phyloP scores from a whole-genome alignment of 2,888 invertebrate genomes.

The Eupithecia vulgata region DNA sequence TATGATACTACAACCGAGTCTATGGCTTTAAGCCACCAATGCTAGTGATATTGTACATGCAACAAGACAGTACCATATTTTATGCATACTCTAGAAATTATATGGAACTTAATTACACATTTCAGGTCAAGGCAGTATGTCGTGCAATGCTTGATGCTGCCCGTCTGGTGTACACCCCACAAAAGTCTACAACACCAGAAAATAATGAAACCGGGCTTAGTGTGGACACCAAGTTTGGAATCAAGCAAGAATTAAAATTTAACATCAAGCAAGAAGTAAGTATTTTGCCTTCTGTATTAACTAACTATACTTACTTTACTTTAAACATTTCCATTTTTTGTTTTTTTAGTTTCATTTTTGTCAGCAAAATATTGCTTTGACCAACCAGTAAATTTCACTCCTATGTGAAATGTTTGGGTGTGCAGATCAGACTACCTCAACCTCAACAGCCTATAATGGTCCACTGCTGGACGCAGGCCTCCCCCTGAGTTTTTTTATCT shows the following conservation, averaged over 20 bases:
- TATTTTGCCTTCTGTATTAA: background rate
- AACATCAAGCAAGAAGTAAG: background rate
- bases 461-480: too few relatives aligned
- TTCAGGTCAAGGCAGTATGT: slow-evolving; percentile 86
- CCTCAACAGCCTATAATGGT: too few relatives aligned
- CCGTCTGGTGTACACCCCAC: slow-evolving; percentile 86
- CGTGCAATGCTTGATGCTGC: slow-evolving; percentile 92
- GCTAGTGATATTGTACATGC: background rate
- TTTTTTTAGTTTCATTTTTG: too few relatives aligned
- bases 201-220: slow-evolving; percentile 81
- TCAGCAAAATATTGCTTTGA: background rate
- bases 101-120: background rate
- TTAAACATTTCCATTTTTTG: too few relatives aligned
- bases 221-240: slow-evolving; percentile 74
- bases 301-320: too few relatives aligned
- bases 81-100: background rate
- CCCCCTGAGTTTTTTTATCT: too few relatives aligned
- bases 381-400: background rate
- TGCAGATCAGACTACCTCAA: too few relatives aligned
- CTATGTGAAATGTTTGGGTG: background rate
- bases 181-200: slow-evolving; percentile 78
- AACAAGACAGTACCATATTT: background rate
- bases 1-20: background rate
- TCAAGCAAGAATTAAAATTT: slow-evolving; percentile 21
- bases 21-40: background rate